Evolutionary conservation across 2,113 vertebrate genomes (phyloP).

Genomic region (Gulo gulo): DNA sequence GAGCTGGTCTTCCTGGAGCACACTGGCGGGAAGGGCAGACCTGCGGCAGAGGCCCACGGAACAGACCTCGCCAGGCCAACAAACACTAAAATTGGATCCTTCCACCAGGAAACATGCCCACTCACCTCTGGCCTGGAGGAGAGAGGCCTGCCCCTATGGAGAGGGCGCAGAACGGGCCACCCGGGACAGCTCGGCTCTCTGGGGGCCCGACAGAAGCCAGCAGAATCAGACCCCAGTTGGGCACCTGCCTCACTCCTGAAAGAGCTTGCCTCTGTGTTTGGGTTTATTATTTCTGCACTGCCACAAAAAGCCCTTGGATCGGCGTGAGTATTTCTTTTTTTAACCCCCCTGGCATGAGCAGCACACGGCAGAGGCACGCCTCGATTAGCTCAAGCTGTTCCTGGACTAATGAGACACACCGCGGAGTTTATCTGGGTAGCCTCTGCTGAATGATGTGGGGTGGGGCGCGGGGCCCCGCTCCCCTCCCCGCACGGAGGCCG

Average conservation of each 20-base stretch:
- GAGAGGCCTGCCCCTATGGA: background rate
- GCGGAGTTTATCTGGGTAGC: conserved; percentile 14
- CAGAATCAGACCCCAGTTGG: background rate
- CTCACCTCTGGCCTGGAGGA: background rate
- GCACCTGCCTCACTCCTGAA: background rate
- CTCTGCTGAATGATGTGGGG: background rate
- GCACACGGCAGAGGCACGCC: background rate
- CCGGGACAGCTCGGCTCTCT: background rate
- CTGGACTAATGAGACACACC: background rate
- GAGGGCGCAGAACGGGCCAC: rapidly evolving
- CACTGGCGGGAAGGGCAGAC: background rate
- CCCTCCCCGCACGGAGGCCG: background rate
- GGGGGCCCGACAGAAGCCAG: background rate
- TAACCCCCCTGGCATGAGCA: conserved; percentile 19
- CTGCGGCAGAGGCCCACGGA: rapidly evolving
- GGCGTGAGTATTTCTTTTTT: conserved; percentile 63
- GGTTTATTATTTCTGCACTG: conserved; percentile 28
- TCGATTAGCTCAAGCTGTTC: conserved; percentile 2
- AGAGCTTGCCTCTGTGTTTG: background rate
- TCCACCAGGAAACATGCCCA: background rate
- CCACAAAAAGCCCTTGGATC: conserved; percentile 38
- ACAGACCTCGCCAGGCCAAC: background rate
- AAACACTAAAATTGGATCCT: background rate
- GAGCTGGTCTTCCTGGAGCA: background rate
- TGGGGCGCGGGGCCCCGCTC: background rate